phyloP scores from a whole-genome alignment of 2,797 vertebrate species.

The Amphiprion clarkii region DNA sequence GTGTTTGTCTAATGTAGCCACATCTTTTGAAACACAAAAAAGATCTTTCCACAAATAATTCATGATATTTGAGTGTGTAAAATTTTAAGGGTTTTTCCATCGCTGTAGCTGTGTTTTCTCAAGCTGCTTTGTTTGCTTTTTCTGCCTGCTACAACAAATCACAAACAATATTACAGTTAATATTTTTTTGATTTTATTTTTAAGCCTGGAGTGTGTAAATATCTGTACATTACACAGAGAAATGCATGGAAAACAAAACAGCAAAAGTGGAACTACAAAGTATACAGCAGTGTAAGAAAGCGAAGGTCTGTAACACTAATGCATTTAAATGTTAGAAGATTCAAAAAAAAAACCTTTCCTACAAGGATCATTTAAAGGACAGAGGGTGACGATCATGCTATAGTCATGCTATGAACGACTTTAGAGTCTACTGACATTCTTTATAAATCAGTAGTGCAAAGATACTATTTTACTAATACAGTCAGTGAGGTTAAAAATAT shows the following conservation, averaged over 20 bases:
- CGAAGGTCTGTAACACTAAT: background rate
- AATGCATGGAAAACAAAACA: constrained; percentile 57
- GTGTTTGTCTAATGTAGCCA: no score
- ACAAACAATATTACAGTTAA: background rate
- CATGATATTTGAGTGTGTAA: no score
- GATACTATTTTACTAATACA: constrained; percentile 47
- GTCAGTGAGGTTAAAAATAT: constrained; percentile 39
- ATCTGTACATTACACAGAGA: constrained; percentile 64
- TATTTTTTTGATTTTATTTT: constrained; percentile 67
- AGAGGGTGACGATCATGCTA: constrained; percentile 29
- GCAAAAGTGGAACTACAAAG: constrained; percentile 37
- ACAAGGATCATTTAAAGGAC: constrained; percentile 4
- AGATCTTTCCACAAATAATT: no score
- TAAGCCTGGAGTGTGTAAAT: constrained; percentile 57
- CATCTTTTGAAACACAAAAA: no score
- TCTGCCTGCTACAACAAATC: background rate
- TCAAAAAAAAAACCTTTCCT: constrained; percentile 17
- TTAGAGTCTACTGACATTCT: constrained; percentile 51
- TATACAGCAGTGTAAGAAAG: constrained; percentile 57
- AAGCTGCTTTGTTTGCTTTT: no score
- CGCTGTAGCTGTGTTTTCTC: no score
- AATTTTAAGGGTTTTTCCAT: no score
- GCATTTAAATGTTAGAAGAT: background rate
- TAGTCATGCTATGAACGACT: constrained; percentile 50
- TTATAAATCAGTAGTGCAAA: constrained; percentile 57